A percentile compares a stretch with the other conserved stretches of the same genome.
phyloP scores from a whole-genome alignment of 2,797 vertebrate genomes.

The Anomalospiza imberbis region DNA sequence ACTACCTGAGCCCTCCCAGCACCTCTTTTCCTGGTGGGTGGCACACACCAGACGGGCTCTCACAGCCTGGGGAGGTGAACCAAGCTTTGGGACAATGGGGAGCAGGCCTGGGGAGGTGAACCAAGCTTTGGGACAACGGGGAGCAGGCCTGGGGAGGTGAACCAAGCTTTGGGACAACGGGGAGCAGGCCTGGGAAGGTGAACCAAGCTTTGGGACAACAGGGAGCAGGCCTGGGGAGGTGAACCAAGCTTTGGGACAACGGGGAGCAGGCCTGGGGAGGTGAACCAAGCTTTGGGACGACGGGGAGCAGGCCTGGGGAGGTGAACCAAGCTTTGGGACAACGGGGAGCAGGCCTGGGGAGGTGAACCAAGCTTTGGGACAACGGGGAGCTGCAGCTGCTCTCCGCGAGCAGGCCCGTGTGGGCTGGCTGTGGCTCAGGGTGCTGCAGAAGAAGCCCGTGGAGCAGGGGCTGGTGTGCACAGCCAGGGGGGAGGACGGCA shows the following conservation, averaged over 20 bases:
- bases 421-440: not conserved
- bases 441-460: accelerated
- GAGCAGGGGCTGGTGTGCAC: not conserved
- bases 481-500: not conserved
- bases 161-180: not conserved
- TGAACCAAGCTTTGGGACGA: not conserved
- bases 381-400: not conserved
- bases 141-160: no score
- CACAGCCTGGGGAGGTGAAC: accelerated
- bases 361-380: not conserved
- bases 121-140: no score
- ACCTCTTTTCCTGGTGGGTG: not conserved
- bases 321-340: no score
- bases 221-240: no score
- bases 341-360: not conserved
- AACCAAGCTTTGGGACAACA: no score
- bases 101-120: not conserved
- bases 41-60: not conserved
- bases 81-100: not conserved
- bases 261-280: not conserved
- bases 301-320: no score
- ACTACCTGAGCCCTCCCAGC: not conserved
- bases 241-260: no score
- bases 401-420: accelerated
- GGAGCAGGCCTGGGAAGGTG: not conserved